Conservation (phyloP, 2,797 vertebrate species). For the Prionace glauca region DNA sequence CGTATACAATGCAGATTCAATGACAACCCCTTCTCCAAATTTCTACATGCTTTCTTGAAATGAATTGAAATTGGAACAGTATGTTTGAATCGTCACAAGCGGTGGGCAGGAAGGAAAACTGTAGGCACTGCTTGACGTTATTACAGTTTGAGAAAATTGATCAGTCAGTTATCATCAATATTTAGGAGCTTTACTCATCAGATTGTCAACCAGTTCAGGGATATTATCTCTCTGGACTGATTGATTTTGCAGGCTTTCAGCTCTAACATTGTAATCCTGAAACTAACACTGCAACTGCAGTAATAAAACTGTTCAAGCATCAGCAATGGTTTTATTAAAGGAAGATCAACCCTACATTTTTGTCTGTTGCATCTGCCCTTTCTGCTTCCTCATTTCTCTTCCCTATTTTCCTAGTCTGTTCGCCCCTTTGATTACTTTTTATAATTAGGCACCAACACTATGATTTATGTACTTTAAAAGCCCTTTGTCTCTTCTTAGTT, state of each 20-base stretch:
- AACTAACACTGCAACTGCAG: neutral
- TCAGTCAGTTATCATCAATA: neutral
- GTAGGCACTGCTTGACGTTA: neutral
- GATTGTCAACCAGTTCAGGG: neutral
- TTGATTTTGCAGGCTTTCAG: neutral
- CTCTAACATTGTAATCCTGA: neutral
- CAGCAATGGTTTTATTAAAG: constrained; percentile 3
- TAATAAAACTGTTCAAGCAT: constrained; percentile 31
- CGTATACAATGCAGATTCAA: neutral
- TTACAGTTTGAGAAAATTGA: neutral
- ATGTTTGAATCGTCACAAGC: neutral
- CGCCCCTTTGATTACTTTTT: neutral
- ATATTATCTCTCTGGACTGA: neutral
- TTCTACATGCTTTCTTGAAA: neutral
- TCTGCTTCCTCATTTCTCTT: neutral
- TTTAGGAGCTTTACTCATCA: neutral
- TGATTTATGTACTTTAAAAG: neutral
- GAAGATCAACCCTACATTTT: neutral
- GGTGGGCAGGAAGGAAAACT: neutral
- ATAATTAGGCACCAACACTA: neutral
- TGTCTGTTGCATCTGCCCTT: neutral
- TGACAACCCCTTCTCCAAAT: neutral
- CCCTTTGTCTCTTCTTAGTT: neutral
- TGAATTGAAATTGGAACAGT: neutral
- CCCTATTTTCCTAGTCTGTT: neutral